phyloP scores from a whole-genome alignment of 2,113 vertebrate species.

The Catharus minimus region DNA sequence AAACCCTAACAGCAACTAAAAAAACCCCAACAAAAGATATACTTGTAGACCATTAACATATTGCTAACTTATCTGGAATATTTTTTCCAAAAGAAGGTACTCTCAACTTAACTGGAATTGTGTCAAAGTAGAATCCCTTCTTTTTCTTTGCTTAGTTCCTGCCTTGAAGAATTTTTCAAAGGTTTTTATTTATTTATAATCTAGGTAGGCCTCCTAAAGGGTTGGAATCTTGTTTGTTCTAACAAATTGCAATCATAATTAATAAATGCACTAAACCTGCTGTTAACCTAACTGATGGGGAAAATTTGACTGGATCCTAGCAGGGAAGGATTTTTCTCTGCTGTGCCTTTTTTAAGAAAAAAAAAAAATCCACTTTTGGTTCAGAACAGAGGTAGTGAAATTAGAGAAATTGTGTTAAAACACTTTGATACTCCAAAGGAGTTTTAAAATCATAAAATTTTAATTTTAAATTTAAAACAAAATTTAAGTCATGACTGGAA shows the following conservation, averaged over 20 bases:
- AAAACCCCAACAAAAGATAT: not conserved
- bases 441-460: not conserved
- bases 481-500: not conserved
- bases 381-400: not conserved
- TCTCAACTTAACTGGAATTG: not conserved
- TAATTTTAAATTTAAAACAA: not conserved
- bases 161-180: not conserved
- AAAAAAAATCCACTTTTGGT: not conserved
- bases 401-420: not conserved
- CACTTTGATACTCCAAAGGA: not conserved
- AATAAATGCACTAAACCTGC: constrained; percentile 1
- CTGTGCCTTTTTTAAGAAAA: not conserved
- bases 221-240: not conserved
- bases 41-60: not conserved
- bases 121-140: not conserved
- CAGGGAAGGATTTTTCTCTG: not conserved
- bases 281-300: not conserved
- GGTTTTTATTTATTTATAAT: constrained; percentile 21
- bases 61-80: not conserved
- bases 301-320: not conserved
- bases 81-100: not conserved
- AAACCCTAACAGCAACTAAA: no score
- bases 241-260: not conserved
- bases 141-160: not conserved
- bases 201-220: not conserved